phyloP scores from a whole-genome alignment of 64 coral and sea anemone species.

The Porites lutea region DNA sequence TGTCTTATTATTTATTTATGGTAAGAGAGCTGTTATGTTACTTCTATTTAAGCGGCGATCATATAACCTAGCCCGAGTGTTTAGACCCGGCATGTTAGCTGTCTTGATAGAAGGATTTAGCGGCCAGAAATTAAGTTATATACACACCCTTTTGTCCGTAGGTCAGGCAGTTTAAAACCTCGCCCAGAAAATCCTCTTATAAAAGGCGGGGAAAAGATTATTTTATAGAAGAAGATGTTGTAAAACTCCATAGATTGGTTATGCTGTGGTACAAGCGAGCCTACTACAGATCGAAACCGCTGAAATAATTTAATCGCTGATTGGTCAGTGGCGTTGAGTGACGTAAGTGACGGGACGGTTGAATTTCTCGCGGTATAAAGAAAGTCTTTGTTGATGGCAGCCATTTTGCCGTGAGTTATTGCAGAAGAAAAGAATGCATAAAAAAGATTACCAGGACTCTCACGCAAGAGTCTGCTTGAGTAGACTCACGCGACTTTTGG shows the following conservation, averaged over 20 bases:
- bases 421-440: slow-evolving; percentile 51
- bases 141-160: no score
- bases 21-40: no score
- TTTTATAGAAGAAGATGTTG: neutral
- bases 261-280: neutral
- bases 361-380: neutral
- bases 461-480: slow-evolving; percentile 78
- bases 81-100: no score
- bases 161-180: no score
- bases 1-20: no score
- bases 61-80: no score
- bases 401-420: neutral
- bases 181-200: neutral
- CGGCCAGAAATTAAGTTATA: no score
- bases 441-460: slow-evolving; percentile 75
- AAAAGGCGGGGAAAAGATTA: slow-evolving; percentile 22
- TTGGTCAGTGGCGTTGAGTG: slow-evolving; percentile 39
- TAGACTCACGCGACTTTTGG: slow-evolving; percentile 83
- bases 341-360: slow-evolving; percentile 19
- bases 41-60: no score
- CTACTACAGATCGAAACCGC: slow-evolving; percentile 22
- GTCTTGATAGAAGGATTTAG: no score
- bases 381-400: no score
- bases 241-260: no score
- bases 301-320: slow-evolving; percentile 59